Conservation (phyloP, 2,888 invertebrate genomes). For the Orchesellides sinensis region DNA sequence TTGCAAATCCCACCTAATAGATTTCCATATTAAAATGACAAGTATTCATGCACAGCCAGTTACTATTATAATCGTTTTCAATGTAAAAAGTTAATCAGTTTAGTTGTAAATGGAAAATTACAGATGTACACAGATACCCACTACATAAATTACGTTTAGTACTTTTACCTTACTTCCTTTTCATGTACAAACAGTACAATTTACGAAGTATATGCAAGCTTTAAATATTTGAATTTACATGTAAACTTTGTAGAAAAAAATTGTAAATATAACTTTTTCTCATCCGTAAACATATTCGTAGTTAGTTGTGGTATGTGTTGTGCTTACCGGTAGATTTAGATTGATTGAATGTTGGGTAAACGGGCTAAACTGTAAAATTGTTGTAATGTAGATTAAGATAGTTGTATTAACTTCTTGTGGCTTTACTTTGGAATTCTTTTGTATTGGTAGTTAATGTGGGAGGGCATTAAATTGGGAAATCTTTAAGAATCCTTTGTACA, state of each 20-base stretch:
- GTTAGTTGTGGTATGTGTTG: too few relatives aligned
- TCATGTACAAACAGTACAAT: not conserved
- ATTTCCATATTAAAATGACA: constrained; percentile 56
- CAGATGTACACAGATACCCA: not conserved
- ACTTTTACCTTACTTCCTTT: not conserved
- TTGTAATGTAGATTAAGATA: too few relatives aligned
- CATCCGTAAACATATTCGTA: too few relatives aligned
- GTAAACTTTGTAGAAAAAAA: not conserved
- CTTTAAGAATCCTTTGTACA: not conserved
- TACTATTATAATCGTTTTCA: constrained; percentile 8
- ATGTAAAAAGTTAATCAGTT: not conserved
- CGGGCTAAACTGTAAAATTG: not conserved
- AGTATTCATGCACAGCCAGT: constrained; percentile 72
- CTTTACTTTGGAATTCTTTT: constrained; percentile 13
- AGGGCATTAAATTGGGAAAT: not conserved
- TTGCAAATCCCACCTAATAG: constrained; percentile 62
- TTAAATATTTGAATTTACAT: not conserved
- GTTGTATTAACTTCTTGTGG: constrained; percentile 9
- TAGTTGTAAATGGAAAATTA: constrained; percentile 4
- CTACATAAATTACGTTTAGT: not conserved
- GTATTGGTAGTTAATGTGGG: not conserved
- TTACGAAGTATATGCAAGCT: constrained; percentile 2
- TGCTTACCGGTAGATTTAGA: too few relatives aligned
- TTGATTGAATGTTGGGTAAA: too few relatives aligned
- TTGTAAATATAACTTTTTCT: too few relatives aligned